Percentiles rank a stretch among this genome's conserved stretches.
phyloP scores from a whole-genome alignment of 2,888 invertebrate species.

The Tipula unca region DNA sequence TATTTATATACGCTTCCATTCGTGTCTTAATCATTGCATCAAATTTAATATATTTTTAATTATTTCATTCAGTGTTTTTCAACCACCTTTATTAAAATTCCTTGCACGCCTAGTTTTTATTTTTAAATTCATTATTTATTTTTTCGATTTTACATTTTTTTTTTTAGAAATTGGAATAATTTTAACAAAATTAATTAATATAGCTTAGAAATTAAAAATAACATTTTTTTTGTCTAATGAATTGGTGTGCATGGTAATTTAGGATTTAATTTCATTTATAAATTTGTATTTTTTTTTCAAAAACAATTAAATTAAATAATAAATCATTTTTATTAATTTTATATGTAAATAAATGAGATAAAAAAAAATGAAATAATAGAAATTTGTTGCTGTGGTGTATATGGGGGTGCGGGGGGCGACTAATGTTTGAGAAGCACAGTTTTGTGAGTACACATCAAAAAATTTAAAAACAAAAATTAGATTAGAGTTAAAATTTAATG shows the following conservation, averaged over 20 bases:
- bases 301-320: background rate
- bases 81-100: background rate
- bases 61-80: background rate
- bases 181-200: background rate
- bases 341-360: background rate
- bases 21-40: background rate
- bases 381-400: background rate
- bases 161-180: conserved; percentile 14
- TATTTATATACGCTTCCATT: too few relatives aligned
- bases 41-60: background rate
- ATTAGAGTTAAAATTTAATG: background rate
- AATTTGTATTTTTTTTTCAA: background rate
- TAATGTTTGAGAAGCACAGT: background rate
- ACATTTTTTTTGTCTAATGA: background rate
- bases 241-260: background rate
- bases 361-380: background rate
- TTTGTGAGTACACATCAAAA: background rate
- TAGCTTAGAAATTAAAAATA: background rate
- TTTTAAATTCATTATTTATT: background rate
- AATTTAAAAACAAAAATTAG: background rate
- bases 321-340: background rate
- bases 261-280: background rate
- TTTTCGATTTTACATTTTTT: background rate
- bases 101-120: background rate
- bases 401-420: background rate